A percentile compares a stretch with the other conserved stretches of the same genome.
Evolutionary conservation across 2,113 vertebrate genomes (phyloP).

Genomic region (Datnioides undecimradiatus): DNA sequence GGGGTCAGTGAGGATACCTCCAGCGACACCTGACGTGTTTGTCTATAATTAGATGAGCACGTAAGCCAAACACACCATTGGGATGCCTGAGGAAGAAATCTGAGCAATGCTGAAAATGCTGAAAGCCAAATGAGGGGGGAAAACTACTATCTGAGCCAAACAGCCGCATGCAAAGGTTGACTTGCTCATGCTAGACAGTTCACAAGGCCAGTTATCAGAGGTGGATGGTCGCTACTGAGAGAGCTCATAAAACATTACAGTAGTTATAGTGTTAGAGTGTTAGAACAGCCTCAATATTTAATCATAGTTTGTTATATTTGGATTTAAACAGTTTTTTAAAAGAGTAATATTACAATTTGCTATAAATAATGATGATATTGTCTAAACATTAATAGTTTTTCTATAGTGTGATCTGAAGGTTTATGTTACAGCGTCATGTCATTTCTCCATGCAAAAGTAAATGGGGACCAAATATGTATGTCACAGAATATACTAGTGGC

Average conservation of each 20-base stretch:
- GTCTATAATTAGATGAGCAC: slow-evolving; percentile 32
- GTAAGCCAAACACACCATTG: not conserved
- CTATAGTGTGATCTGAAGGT: not conserved
- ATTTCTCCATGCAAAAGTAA: not conserved
- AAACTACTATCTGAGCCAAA: not conserved
- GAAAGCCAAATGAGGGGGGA: not conserved
- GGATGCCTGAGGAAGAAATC: not conserved
- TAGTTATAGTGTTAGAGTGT: too few relatives aligned
- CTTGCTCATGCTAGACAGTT: not conserved
- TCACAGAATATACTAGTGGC: not conserved
- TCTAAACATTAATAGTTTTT: not conserved
- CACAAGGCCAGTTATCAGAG: not conserved
- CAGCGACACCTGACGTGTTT: not conserved
- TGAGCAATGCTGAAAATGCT: slow-evolving; percentile 19
- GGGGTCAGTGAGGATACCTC: not conserved
- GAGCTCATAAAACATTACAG: not conserved
- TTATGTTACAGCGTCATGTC: not conserved
- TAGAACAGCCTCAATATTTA: not conserved
- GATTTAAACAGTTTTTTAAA: too few relatives aligned
- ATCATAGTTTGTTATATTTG: not conserved
- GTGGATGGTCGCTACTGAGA: not conserved
- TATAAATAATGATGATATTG: not conserved
- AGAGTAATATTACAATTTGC: not conserved
- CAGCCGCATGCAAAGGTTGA: not conserved
- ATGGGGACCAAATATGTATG: not conserved